Percentiles rank a stretch among this genome's conserved stretches.
phyloP scores from a whole-genome alignment of 1,140 invertebrate species.

The Teleogryllus occipitalis region DNA sequence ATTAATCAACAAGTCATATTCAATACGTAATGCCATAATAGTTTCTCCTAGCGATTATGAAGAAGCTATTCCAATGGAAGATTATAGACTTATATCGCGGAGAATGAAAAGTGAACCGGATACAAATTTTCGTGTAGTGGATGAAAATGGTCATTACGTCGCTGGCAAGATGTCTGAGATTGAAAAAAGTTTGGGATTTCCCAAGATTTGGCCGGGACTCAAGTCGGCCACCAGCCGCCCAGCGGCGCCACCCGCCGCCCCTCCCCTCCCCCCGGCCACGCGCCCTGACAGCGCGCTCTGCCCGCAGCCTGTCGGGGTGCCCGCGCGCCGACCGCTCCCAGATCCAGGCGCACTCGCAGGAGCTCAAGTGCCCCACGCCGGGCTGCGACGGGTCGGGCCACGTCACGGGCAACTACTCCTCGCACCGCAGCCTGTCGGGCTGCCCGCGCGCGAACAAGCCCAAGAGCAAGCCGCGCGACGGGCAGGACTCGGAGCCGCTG shows the following conservation, averaged over 20 bases:
- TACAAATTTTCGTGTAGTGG: too few relatives aligned
- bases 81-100: too few relatives aligned
- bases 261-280: background rate
- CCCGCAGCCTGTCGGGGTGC: slow-evolving; percentile 60
- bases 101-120: too few relatives aligned
- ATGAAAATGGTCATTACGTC: too few relatives aligned
- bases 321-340: slow-evolving; percentile 65
- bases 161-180: too few relatives aligned
- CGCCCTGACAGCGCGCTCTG: background rate
- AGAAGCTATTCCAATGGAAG: too few relatives aligned
- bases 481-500: slow-evolving; percentile 81
- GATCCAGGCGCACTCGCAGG: slow-evolving; percentile 66
- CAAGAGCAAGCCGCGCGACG: slow-evolving; percentile 83
- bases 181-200: too few relatives aligned
- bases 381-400: slow-evolving; percentile 84
- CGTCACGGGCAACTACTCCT: slow-evolving; percentile 76
- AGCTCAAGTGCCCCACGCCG: slow-evolving; percentile 84
- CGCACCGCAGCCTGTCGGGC: slow-evolving; percentile 74
- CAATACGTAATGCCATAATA: too few relatives aligned
- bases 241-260: background rate
- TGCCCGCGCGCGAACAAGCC: slow-evolving; percentile 85
- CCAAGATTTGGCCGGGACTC: too few relatives aligned
- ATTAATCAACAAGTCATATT: too few relatives aligned
- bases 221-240: too few relatives aligned
- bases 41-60: too few relatives aligned